These are phyloP conservation scores for Diabrotica virgifera DNA, from an alignment of 1,140 invertebrate genomes.

Conservation along the genomic window DNA sequence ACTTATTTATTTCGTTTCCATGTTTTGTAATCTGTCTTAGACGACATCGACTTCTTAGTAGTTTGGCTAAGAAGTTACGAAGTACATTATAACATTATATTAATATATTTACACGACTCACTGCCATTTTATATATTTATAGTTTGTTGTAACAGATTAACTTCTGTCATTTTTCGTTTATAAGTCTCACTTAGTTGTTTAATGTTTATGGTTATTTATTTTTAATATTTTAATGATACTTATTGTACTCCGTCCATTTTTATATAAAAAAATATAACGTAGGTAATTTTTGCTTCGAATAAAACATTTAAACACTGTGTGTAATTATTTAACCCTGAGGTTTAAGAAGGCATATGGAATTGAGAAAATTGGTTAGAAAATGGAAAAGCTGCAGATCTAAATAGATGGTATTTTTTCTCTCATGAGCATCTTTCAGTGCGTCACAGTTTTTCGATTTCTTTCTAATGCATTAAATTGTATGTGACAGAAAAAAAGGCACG, in stretches of 20 bases:
- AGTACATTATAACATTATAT: neutral
- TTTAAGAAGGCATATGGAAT: no score
- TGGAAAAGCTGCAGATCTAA: no score
- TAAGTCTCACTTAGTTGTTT: neutral
- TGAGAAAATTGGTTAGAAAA: no score
- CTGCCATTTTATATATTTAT: conserved; percentile 12
- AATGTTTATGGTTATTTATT: neutral
- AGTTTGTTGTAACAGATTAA: neutral
- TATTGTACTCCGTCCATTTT: conserved; percentile 2
- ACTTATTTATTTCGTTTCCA: conserved; percentile 7
- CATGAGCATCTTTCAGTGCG: no score
- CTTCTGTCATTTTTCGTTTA: no score
- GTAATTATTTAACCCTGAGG: no score
- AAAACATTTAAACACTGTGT: neutral
- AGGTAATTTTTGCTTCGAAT: neutral
- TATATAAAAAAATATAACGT: neutral
- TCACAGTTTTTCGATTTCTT: no score
- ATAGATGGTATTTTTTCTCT: no score
- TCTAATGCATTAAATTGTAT: no score
- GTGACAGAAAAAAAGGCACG: no score
- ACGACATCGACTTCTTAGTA: no score
- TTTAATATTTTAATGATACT: neutral
- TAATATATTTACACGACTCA: neutral
- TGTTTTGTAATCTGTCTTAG: neutral
- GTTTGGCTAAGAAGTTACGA: no score